phyloP scores from a whole-genome alignment of 2,888 invertebrate genomes.

The Allolobophora icterica region DNA sequence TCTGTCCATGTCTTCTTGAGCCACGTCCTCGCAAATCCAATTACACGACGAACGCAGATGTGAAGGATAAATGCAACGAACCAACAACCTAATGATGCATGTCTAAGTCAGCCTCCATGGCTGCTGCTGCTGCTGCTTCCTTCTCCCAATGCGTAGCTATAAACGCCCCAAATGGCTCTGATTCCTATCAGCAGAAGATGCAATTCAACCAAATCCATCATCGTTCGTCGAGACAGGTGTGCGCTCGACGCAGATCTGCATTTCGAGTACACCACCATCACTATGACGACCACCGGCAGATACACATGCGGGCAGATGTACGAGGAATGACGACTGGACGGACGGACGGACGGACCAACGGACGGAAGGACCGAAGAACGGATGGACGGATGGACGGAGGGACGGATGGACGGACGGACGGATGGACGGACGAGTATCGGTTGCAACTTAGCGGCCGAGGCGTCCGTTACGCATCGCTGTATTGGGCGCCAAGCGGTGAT shows the following conservation, averaged over 20 bases:
- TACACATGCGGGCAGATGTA: background rate
- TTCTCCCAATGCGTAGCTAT: background rate
- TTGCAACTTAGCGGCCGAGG: too few relatives aligned
- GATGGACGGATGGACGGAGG: background rate
- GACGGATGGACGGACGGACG: background rate
- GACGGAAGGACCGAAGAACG: background rate
- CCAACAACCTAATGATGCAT: slow-evolving; percentile 12
- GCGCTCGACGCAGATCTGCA: background rate
- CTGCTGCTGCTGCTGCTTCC: background rate
- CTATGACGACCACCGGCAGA: background rate
- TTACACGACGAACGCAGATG: slow-evolving; percentile 17
- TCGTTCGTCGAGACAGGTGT: background rate
- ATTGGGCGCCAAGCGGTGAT: background rate
- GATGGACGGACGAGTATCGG: background rate
- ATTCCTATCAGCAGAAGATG: background rate
- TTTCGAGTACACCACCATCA: background rate
- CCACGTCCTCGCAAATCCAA: background rate
- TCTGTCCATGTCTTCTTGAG: background rate
- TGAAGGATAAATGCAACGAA: background rate
- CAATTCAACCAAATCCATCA: background rate
- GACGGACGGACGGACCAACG: background rate
- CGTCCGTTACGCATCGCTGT: background rate
- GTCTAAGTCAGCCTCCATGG: background rate
- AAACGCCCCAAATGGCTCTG: background rate
- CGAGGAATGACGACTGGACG: background rate